Evolutionary conservation across 2,888 invertebrate genomes (phyloP), one percentile per base, ranked within the genome.

Genomic region (Rhamphomyia laevipes): DNA sequence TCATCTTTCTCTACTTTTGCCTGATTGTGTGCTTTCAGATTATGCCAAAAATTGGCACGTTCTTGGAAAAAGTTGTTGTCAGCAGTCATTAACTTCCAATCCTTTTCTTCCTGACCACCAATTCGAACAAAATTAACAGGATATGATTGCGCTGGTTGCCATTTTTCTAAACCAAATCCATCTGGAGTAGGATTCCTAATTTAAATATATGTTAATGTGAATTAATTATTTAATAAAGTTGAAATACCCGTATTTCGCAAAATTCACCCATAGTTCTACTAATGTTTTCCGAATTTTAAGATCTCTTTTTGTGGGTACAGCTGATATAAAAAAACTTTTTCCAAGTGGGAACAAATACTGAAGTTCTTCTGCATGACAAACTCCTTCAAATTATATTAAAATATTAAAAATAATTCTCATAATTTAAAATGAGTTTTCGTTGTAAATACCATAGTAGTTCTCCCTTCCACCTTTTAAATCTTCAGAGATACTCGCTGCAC

Each of bases 321-420:
- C 72, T 27, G 75, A 70, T 1, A 78, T 73, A 60, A 85, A 84
- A 6, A 79, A 61, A 38, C 59, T 57, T 50, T 76, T 75, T 1
- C 74, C 74, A 45, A 85, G 77, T 0, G 85, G 83, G 63, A 90
- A 90, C 9, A 90, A 64, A 63, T 90, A 84, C 63, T 85, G 84
- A 46, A 90, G 68, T 53, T 91, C 90, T 59, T 90, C 89, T 0
- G 86, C 88, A 63, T 90, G 89, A 46, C 84, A 84, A 1, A 86
- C 83, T 48, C 88, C 84, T 82, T 61, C 31, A 35, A 27, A 27
- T 15, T 35, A 35, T 13, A 5, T 35, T n/a, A n/a, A n/a, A n/a
- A n/a, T n/a, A n/a, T n/a, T n/a, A n/a, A n/a, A n/a, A n/a, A n/a
- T n/a, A n/a, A n/a, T n/a, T n/a, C n/a, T n/a, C n/a, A n/a, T n/a